Evolutionary conservation across 2,888 invertebrate species (phyloP), one percentile per base, ranked within the genome.

Genomic region (Oscheius sp.): DNA sequence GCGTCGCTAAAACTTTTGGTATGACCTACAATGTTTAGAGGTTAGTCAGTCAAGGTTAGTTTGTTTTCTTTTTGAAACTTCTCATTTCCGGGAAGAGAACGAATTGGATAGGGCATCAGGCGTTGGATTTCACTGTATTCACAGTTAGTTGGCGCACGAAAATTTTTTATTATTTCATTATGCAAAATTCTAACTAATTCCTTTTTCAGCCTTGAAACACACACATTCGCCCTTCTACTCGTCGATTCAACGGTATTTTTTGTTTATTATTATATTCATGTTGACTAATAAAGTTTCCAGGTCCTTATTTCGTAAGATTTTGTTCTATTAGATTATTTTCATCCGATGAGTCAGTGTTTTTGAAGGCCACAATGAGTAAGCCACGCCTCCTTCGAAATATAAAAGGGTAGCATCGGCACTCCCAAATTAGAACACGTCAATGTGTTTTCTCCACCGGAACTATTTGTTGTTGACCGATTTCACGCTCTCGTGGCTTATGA

Each of bases 331-430:
- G 0, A n/a, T 23, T 23, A 5, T 48, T 25, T 46, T 25, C 31
- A 8, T 55, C 34, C 17, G 55, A 55, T 61, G 61, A 61, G 45
- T 61, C 61, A 61, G 12, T n/a, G n/a, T n/a, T n/a, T n/a, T n/a
- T n/a, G n/a, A n/a, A n/a, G n/a, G n/a, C 34, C 52, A n/a, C 57
- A 29, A 20, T 61, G 61, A 61, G n/a, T 61, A 61, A 61, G 39
- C 37, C 6, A 27, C 61, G 45, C 61, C 20, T 27, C 29, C 33
- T 42, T 31, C 61, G n/a, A 15, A 61, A 61, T 42, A 61, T 61
- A 61, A 39, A 61, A 45, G 45, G 42, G 45, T n/a, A n/a, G n/a
- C n/a, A n/a, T n/a, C n/a, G n/a, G n/a, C n/a, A n/a, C n/a, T n/a
- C n/a, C n/a, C n/a, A n/a, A n/a, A n/a, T n/a, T n/a, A n/a, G n/a